Percentiles rank a stretch among this genome's conserved stretches.
phyloP scores from a whole-genome alignment of 2,888 invertebrate genomes.

The Frankliniella fusca region DNA sequence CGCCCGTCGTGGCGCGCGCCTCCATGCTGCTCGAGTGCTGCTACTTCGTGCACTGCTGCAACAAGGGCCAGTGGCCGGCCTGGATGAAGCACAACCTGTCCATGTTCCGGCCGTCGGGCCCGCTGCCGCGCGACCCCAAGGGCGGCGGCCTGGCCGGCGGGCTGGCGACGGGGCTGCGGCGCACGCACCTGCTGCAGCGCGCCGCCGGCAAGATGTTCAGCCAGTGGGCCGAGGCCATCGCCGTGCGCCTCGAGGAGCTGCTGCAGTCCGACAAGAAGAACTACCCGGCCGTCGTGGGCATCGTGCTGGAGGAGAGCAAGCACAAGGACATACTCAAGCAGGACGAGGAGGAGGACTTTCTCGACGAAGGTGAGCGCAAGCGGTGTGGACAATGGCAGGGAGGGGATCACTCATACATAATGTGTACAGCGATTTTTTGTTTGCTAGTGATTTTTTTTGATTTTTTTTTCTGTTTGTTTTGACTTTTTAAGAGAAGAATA shows the following conservation, averaged over 20 bases:
- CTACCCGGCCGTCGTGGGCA: conserved; percentile 61
- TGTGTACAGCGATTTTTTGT: too few relatives aligned
- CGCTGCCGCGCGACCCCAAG: conserved; percentile 48
- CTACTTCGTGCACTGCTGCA: conserved; percentile 94
- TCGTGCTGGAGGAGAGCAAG: conserved; percentile 70
- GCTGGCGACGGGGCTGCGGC: conserved; percentile 56
- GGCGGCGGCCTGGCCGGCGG: conserved; percentile 38
- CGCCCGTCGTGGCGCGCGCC: conserved; percentile 89
- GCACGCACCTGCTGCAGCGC: conserved; percentile 72
- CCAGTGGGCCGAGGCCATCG: conserved; percentile 92
- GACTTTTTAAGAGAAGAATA: too few relatives aligned
- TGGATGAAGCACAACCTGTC: conserved; percentile 91
- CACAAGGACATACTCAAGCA: conserved; percentile 74
- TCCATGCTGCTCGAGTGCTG: conserved; percentile 91
- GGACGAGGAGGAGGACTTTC: conserved; percentile 94
- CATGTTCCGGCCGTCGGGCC: conserved; percentile 67
- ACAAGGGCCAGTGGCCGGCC: conserved; percentile 96
- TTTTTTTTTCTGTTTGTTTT: too few relatives aligned
- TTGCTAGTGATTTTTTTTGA: conserved; percentile 29
- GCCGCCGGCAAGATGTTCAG: conserved; percentile 96
- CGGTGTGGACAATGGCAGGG: too few relatives aligned
- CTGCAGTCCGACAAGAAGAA: conserved; percentile 74
- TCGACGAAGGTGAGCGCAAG: conserved; percentile 76
- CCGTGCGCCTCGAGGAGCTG: conserved; percentile 86
- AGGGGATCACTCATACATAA: too few relatives aligned